Evolutionary conservation across 2,888 invertebrate species (phyloP).

Genomic region (Torymus tubicola): DNA sequence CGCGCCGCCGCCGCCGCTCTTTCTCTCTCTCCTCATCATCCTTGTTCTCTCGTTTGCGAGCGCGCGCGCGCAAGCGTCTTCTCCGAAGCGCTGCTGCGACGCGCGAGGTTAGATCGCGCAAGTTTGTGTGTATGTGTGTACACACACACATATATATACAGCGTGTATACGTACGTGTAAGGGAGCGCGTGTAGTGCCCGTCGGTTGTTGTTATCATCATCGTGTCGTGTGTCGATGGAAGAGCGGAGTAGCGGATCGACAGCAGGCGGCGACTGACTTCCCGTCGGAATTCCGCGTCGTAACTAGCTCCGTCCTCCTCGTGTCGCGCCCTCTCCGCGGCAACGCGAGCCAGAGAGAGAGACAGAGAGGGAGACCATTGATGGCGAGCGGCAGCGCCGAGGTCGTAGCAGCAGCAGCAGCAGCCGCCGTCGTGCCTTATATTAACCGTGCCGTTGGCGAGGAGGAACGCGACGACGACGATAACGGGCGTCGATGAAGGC

Average conservation of each 20-base stretch:
- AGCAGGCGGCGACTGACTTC: background rate
- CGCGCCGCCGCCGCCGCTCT: too few species aligned
- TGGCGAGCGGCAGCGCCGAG: slow-evolving; percentile 20
- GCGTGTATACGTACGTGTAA: too few species aligned
- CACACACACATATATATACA: too few species aligned
- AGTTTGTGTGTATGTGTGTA: too few species aligned
- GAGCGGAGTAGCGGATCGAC: background rate
- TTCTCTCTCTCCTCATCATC: too few species aligned
- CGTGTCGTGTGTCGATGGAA: background rate
- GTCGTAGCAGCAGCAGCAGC: background rate
- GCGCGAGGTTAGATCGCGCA: too few species aligned
- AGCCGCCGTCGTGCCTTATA: slow-evolving; percentile 28
- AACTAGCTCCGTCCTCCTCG: slow-evolving; percentile 25
- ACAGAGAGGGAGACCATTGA: slow-evolving; percentile 14
- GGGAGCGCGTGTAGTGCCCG: background rate
- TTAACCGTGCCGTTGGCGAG: background rate
- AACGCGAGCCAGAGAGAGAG: background rate
- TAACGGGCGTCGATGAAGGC: background rate
- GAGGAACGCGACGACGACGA: too few species aligned
- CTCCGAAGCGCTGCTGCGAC: too few species aligned
- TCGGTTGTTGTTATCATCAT: slow-evolving; percentile 3
- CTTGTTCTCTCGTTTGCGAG: background rate
- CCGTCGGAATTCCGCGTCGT: too few species aligned
- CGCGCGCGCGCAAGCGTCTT: background rate
- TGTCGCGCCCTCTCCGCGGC: slow-evolving; percentile 32